Conservation (phyloP, 2,888 invertebrate genomes). For the Noctua janthe region DNA sequence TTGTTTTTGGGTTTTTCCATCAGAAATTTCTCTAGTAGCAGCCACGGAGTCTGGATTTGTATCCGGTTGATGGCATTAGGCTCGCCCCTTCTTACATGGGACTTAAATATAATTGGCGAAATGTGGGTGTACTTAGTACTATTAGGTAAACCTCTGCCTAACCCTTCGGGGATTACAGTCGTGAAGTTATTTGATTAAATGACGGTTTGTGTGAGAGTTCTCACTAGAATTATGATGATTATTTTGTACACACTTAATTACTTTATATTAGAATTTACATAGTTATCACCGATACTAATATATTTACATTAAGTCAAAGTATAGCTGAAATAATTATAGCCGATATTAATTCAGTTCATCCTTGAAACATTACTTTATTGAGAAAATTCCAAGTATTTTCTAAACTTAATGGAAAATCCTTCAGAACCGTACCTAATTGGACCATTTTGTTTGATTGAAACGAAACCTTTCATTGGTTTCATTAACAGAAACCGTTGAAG, state of each 20-base stretch:
- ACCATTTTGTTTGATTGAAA: slow-evolving; percentile 44
- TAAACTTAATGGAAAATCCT: slow-evolving; percentile 35
- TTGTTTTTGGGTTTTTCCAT: too few species aligned
- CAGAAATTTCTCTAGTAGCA: too few species aligned
- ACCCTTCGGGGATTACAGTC: too few species aligned
- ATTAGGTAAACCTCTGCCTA: too few species aligned
- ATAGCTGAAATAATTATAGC: not conserved
- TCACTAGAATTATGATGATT: not conserved
- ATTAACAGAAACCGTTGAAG: slow-evolving; percentile 56
- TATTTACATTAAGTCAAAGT: not conserved
- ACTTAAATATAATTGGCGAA: too few species aligned
- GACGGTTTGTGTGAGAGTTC: not conserved
- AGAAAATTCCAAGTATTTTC: slow-evolving; percentile 23
- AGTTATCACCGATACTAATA: not conserved
- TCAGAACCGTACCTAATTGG: slow-evolving; percentile 41
- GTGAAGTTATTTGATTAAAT: not conserved
- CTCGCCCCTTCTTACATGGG: too few species aligned
- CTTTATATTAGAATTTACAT: not conserved
- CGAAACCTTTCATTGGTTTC: slow-evolving; percentile 53
- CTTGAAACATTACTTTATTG: not conserved
- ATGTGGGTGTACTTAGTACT: too few species aligned
- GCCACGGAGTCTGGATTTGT: too few species aligned
- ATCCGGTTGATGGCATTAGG: too few species aligned
- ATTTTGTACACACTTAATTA: not conserved
- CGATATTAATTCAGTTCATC: not conserved